Conservation (phyloP, 2,797 vertebrate genomes). For the Rhinatrema bivittatum region DNA sequence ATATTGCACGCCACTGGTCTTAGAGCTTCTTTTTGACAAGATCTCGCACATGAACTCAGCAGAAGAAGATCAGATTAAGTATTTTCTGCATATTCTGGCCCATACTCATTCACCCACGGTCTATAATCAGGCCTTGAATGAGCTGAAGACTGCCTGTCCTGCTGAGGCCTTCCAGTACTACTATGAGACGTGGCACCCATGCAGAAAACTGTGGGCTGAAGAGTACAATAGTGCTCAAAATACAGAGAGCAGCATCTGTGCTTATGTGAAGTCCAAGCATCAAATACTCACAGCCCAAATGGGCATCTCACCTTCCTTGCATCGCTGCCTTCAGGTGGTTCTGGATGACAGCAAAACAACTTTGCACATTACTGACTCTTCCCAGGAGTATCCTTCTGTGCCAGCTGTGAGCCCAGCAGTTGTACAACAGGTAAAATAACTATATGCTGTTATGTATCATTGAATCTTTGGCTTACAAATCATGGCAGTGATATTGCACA, state of each 20-base stretch:
- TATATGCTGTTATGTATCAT: too few species aligned
- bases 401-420: too few species aligned
- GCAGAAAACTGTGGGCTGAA: constrained; percentile 13
- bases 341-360: not conserved
- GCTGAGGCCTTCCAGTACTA: constrained; percentile 2
- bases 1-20: constrained; percentile 12
- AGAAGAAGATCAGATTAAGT: constrained; percentile 10
- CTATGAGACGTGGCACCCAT: constrained; percentile 7
- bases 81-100: constrained; percentile 12
- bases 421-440: too few species aligned
- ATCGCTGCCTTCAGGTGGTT: constrained; percentile 12
- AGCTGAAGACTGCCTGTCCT: constrained; percentile 7
- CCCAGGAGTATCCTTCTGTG: too few species aligned
- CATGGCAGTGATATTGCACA: too few species aligned
- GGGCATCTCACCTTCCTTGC: constrained; percentile 1
- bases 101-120: constrained; percentile 14
- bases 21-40: constrained; percentile 2
- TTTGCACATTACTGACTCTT: too few species aligned
- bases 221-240: constrained; percentile 13
- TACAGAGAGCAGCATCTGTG: constrained; percentile 2
- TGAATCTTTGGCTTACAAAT: too few species aligned
- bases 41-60: not conserved
- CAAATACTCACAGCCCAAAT: not conserved
- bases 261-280: constrained; percentile 3
- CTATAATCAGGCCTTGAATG: constrained; percentile 9